Evolutionary conservation across 2,113 vertebrate species (phyloP), one percentile per base, ranked within the genome.

Genomic region (Fregetta grallaria): DNA sequence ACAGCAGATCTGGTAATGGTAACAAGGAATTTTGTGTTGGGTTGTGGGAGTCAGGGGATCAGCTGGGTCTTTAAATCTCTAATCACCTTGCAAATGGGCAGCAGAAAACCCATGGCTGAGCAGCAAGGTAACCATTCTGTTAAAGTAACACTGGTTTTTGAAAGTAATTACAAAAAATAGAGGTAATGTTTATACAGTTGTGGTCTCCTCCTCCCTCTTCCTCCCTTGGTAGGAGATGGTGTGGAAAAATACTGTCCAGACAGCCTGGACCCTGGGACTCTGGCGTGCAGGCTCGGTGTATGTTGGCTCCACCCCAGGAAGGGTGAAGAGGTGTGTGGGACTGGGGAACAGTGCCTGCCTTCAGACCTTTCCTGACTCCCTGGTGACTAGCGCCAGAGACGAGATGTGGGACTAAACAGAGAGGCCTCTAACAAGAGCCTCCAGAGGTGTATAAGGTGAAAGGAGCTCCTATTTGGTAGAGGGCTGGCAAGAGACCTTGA

Each of bases 301-400:
- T 16, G 34, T 15, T 94, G 95, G 66, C 90, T 62, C 59, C 11
- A 1, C 85, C 65, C 67, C 95, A 67, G 89, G 50, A 76, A 18
- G 55, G 38, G 23, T 25, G 56, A 67, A 30, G 78, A 21, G 40
- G 21, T 62, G 62, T 79, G 72, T 67, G 65, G 66, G 36, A 3
- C 17, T 38, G 52, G 59, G 84, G 56, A 72, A 94, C 95, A 96
- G 63, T 14, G 86, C 4, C 83, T 74, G 55, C 86, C 76, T 94
- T 97, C 95, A 97, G 80, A 25, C 40, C 79, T 61, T 40, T 23
- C 42, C 72, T 86, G 65, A 13, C 68, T 47, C 38, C 21, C 56
- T 5, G 13, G 30, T 36, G 71, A 6, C 84, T 66, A 18, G 16
- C 1, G 6, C 52, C 81, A 50, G 29, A 52, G 34, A 34, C 0